Evolutionary conservation across 2,113 vertebrate species (phyloP), one percentile per base, ranked within the genome.

Genomic region (Drymodes brunneopygia): DNA sequence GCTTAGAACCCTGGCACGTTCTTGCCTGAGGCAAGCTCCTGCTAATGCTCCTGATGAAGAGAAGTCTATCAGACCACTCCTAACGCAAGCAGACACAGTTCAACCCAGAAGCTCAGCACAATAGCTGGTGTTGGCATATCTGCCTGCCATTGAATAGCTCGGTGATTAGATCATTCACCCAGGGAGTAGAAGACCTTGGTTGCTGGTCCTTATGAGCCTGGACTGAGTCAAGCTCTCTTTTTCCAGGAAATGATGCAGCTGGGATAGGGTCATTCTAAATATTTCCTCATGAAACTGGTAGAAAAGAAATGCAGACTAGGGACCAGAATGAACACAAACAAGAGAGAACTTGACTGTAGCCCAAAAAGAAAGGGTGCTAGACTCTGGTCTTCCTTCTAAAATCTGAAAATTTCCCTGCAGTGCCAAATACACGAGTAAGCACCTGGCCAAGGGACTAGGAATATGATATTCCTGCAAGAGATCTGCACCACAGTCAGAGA

Each of bases 171-270:
- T 96, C 95, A 97, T 97, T 92, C 80, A 90, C 51, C 78, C 75
- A 86, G 95, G 88, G 94, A 93, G 22, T 83, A 35, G 74, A 88
- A 93, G 90, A 94, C 82, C 79, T 96, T 71, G 79, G 58, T 88
- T 96, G 82, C 18, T 92, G 85, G 86, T 95, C 95, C 91, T 95
- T 62, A 29, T 22, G 75, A 54, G 92, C 42, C 94, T 22, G 17
- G 50, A 62, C 82, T 93, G 95, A 95, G 71, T 62, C 91, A 94
- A 93, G 42, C 45, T 40, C 47, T 87, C 25, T 25, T 86, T 70
- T 94, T 93, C 75, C 91, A 86, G 62, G 80, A 94, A 88, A 90
- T 14, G 19, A 86, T 67, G 56, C 91, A 97, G 92, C 91, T 97
- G 94, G 71, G 71, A 93, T 62, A 92, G 67, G 88, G 35, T 96